Evolutionary conservation across 1,140 invertebrate species (phyloP), one percentile per base, ranked within the genome.

Genomic region (Lasioglossum baleicum): DNA sequence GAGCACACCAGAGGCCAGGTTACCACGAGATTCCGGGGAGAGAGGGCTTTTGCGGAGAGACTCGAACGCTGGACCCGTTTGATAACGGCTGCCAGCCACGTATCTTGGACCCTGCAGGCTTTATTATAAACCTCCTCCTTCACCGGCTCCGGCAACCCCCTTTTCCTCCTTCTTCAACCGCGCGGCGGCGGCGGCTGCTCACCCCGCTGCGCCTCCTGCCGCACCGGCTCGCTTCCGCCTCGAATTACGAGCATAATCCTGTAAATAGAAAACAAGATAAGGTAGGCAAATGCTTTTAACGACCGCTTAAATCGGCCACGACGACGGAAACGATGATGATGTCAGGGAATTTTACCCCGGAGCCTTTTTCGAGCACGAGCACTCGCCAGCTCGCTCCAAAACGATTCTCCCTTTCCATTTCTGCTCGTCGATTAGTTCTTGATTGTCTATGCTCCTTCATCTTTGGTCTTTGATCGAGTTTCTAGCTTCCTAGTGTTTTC

Each of bases 81-180:
- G 89, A 90, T 90, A 90, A 90, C 89, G 88, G 81, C 83, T 84
- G 80, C 81, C 84, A 83, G 80, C 85, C 76, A 83, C 86, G 84
- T 89, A 90, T 90, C 89, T 90, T 90, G 89, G 84, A 87, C 84
- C 82, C 84, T 85, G 84, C 89, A 89, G 89, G 88, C 89, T 90
- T 90, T 90, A 90, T 89, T 88, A 90, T 87, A 87, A 87, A 83
- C 83, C 85, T 81, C 74, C 85, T 82, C 81, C 77, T 61, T 68
- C 78, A 61, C 83, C 58, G 42, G n/a, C 58, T 72, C 44, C 69
- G 35, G 70, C 61, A 48, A 53, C 51, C 51, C 17, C 51, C 15
- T 53, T 53, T 53, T 53, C 51, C 51, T 53, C 51, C 51, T 53
- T 53, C 51, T 53, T 53, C 51, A 53, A 53, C 51, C 51, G 51